Evolutionary conservation across 2,797 vertebrate species (phyloP).

Genomic region (Periparus ater): DNA sequence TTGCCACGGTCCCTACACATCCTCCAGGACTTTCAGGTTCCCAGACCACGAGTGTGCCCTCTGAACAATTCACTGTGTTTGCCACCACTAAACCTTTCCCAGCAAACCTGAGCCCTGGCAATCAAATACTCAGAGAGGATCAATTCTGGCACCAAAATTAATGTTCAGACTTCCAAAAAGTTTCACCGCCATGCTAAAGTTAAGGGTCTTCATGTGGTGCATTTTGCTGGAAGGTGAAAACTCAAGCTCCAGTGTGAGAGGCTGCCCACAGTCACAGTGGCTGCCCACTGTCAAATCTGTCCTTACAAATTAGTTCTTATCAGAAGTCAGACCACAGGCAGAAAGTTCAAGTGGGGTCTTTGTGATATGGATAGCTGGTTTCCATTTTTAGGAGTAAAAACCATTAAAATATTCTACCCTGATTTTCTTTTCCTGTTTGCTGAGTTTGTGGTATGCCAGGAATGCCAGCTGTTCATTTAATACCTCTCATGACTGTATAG

Average conservation of each 20-base stretch:
- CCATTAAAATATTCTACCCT: not conserved
- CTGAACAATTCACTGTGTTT: not conserved
- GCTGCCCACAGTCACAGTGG: not conserved
- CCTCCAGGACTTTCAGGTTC: not conserved
- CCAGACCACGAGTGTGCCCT: not conserved
- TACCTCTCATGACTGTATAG: not conserved
- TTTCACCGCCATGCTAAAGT: not conserved
- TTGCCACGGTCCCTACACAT: not conserved
- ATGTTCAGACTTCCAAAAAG: not conserved
- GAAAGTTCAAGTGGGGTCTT: slow-evolving; percentile 42
- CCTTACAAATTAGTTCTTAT: not conserved
- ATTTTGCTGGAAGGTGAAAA: not conserved
- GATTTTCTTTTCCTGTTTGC: slow-evolving; percentile 27
- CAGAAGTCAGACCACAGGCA: not conserved
- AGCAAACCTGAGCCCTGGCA: not conserved
- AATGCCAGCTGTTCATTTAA: slow-evolving; percentile 12
- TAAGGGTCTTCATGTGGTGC: not conserved
- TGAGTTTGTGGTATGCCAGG: not conserved
- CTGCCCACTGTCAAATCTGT: not conserved
- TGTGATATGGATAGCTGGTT: not conserved
- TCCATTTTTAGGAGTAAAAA: slow-evolving; percentile 29
- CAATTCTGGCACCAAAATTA: not conserved
- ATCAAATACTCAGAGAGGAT: not conserved
- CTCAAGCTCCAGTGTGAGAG: not conserved
- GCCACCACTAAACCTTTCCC: not conserved